Evolutionary conservation across 2,888 invertebrate genomes (phyloP), one percentile per base, ranked within the genome.

Genomic region (Eugnorisma glareosa): DNA sequence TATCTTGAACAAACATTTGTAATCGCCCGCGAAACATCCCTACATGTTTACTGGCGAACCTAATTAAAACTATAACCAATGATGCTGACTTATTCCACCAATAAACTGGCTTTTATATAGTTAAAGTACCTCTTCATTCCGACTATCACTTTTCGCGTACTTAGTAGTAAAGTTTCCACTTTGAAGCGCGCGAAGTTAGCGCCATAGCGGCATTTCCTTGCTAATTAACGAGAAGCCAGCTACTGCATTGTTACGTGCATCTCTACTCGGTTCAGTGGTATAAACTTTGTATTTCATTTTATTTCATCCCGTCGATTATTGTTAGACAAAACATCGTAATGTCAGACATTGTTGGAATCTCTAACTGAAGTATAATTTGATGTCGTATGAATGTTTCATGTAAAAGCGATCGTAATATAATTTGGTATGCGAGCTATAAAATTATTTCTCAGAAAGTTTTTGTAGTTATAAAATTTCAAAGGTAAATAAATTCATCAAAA

Each of bases 171-270:
- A 93, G 91, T 93, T 93, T 90, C 86, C 90, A 83, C 91, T 90
- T 89, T 88, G 88, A 87, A 88, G 89, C 86, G 72, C 86, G 84
- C 76, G 45, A 92, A 93, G 92, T 93, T 93, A 87, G 91, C 87
- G 87, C 90, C 84, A 88, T 81, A 75, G 86, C 87, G 88, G 92
- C 92, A 91, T 91, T 93, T 92, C 90, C 91, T 90, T 88, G 90
- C 93, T 94, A 94, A 94, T 94, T 94, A 94, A 92, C 90, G 92
- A 90, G 89, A 75, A 88, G 88, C 87, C 83, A 86, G 89, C 86
- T 87, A 89, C 88, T 91, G 91, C 91, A 94, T 93, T 94, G 93
- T 94, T 90, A 90, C 87, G 82, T 88, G 87, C 89, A 89, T 89
- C 89, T 89, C 89, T 84, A 86, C 89, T 89, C 84, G 84, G 88